These are phyloP conservation scores for Engraulis encrasicolus DNA, from an alignment of 2,113 vertebrate genomes.

Conservation along the genomic window DNA sequence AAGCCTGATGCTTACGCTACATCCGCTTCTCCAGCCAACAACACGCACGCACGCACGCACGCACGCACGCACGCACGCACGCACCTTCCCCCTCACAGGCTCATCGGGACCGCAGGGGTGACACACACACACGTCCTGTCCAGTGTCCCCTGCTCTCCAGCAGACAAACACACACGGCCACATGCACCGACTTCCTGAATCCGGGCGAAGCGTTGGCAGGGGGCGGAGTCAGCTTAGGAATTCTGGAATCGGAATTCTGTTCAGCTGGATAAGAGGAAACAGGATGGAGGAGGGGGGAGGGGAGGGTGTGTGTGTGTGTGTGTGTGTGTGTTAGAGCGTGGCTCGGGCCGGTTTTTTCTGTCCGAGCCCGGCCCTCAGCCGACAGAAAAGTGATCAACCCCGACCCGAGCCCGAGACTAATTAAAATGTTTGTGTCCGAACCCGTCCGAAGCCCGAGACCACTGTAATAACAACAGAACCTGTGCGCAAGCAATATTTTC, in stretches of 20 bases:
- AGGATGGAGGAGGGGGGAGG: neutral
- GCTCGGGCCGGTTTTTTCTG: too few species aligned
- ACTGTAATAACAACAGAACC: too few species aligned
- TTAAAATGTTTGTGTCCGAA: too few species aligned
- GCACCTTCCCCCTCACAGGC: neutral
- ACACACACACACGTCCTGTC: neutral
- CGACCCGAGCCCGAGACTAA: too few species aligned
- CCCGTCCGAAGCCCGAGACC: too few species aligned
- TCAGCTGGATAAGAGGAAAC: slow-evolving; percentile 15
- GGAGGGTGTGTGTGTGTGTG: neutral
- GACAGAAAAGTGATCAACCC: too few species aligned
- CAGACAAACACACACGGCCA: neutral
- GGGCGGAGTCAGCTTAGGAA: neutral
- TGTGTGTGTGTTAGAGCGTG: too few species aligned
- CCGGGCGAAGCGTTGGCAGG: neutral
- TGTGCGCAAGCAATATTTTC: too few species aligned
- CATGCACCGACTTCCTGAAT: neutral
- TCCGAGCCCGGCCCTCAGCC: too few species aligned
- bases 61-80: too few species aligned
- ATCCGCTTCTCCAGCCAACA: neutral
- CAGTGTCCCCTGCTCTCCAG: too few species aligned
- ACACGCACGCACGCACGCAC: too few species aligned
- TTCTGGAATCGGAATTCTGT: slow-evolving; percentile 18
- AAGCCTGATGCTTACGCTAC: neutral
- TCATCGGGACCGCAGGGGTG: neutral